These are phyloP conservation scores for Dryobates pubescens DNA, from an alignment of 2,797 vertebrate genomes.

Conservation along the genomic window DNA sequence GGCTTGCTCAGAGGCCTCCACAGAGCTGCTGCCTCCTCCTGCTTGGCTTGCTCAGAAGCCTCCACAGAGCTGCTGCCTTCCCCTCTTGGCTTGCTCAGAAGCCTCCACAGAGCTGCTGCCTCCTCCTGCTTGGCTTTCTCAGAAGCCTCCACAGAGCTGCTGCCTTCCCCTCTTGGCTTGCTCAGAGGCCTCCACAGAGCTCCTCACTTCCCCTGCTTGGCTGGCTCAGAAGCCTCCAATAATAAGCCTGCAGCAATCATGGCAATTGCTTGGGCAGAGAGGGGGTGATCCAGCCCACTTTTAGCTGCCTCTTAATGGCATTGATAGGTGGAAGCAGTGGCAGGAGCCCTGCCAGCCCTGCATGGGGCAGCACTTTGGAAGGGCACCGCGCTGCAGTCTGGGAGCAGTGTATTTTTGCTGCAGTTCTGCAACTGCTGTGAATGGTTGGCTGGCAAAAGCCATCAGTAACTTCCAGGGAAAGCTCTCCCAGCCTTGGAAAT, in stretches of 20 bases:
- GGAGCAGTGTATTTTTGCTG: neutral
- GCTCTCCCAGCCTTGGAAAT: constrained; percentile 12
- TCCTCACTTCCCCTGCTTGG: too few relatives aligned
- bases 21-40: neutral
- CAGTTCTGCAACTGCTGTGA: neutral
- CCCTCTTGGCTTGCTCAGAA: too few relatives aligned
- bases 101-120: too few relatives aligned
- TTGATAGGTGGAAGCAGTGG: constrained; percentile 7
- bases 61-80: too few relatives aligned
- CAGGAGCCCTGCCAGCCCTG: constrained; percentile 15
- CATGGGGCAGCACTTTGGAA: constrained; percentile 24
- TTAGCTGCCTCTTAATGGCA: constrained; percentile 20
- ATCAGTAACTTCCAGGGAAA: constrained; percentile 22
- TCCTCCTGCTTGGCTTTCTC: too few relatives aligned
- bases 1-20: too few relatives aligned
- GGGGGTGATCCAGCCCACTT: neutral
- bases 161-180: too few relatives aligned
- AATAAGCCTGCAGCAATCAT: neutral
- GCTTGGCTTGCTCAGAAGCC: too few relatives aligned
- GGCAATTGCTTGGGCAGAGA: neutral
- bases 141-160: too few relatives aligned
- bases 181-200: too few relatives aligned
- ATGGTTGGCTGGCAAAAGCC: neutral
- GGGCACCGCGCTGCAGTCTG: neutral
- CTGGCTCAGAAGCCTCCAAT: neutral